Conservation (phyloP, 2,113 vertebrate genomes). For the Tachycineta bicolor region DNA sequence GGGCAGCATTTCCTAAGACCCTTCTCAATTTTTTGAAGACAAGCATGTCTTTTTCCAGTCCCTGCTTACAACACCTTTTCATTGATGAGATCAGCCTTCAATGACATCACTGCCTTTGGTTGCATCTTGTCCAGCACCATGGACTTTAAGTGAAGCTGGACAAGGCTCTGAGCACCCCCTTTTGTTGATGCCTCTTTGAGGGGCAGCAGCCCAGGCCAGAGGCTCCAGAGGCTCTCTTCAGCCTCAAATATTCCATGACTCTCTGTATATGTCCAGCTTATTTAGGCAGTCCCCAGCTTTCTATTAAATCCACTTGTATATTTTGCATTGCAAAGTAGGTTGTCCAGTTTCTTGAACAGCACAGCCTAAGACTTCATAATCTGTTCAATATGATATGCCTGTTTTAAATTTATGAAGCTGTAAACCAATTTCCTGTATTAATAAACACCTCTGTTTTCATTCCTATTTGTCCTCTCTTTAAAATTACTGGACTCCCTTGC, state of each 20-base stretch:
- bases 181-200: neutral
- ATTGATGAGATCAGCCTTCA: neutral
- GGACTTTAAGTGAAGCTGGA: neutral
- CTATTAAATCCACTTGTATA: neutral
- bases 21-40: neutral
- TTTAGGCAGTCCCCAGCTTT: neutral
- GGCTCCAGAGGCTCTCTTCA: neutral
- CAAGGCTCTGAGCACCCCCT: neutral
- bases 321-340: constrained; percentile 35
- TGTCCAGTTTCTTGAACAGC: neutral
- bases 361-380: constrained; percentile 21
- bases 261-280: neutral
- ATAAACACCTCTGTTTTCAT: constrained; percentile 43
- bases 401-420: constrained; percentile 52
- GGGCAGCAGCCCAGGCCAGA: neutral
- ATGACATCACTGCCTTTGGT: neutral
- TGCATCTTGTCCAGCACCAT: neutral
- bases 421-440: constrained; percentile 50
- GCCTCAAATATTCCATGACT: fast-evolving
- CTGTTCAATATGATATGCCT: neutral
- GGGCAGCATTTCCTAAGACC: neutral
- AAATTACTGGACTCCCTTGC: neutral
- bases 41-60: neutral
- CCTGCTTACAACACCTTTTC: neutral
- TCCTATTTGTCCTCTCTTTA: constrained; percentile 15